Base-by-base conservation (phyloP, 2,797 vertebrate species). In the Parotocinclus haroldoi region DNA sequence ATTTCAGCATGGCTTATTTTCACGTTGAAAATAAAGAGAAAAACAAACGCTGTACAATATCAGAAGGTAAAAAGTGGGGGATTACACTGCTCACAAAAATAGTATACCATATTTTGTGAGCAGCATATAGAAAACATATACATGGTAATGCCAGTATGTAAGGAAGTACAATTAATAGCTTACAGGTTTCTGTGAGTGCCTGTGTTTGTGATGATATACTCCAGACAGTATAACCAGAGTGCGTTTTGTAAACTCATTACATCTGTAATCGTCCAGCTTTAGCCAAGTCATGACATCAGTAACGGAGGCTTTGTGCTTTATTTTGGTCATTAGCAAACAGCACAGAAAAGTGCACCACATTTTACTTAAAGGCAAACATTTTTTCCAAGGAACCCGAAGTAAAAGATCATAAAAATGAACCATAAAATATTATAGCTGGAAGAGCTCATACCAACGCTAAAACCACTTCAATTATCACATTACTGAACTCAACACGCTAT, bases 231-330 rank as follows among this genome's bases (percentile, higher is more conserved):
- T 45, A 52, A 52, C 38, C 44, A 42, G 12, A 42, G 38, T 7
- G 9, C 38, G 27, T 19, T 27, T 5, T 7, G 53, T 19, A 58
- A 73, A 59, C 52, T 49, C 27, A 54, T 63, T 59, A 69, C 18
- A 59, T 54, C 42, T 45, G 66, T 52, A 62, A 65, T 61, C 66
- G 68, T 7, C 3, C 53, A 64, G 64, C 7, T 53, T 44, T 14
- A 36, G 52, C 38, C 58, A 66, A 66, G 66, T 36, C 11, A 17
- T 39, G 54, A 59, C 36, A 59, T 60, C 62, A 64, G 40, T 1
- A 16, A 52, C 17, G 6, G 13, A 59, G 36, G 36, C n/a, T 18
- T 53, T 19, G 38, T 19, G 12, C 13, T 51, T n/a, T 14, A 46
- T 53, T 38, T 17, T 10, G 9, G 17, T 51, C 12, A 50, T 53